Evolutionary conservation across 1,140 invertebrate species (phyloP), one percentile per base, ranked within the genome.

Genomic region (Lasaia peninsularis): DNA sequence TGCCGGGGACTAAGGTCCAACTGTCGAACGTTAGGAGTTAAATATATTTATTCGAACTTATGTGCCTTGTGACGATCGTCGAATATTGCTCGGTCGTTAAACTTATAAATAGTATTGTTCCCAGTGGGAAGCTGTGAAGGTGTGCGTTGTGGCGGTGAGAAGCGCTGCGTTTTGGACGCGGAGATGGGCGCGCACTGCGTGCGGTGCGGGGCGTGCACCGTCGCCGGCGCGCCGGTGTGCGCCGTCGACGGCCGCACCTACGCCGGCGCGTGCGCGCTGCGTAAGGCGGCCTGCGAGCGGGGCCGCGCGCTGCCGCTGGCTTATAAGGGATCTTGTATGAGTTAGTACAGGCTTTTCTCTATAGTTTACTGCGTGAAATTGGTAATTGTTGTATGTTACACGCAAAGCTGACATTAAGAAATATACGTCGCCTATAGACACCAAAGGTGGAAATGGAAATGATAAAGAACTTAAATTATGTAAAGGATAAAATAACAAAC

Each of bases 211-310:
- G 92, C 92, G 69, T 96, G 95, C 85, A 91, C 91, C 35, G 76
- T 86, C 56, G 89, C 90, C 35, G 89, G 91, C 59, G 80, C 92
- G 71, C 92, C 92, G 35, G 94, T 98, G 8, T 98, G 96, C 89
- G 97, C 96, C 1, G 93, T 93, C 33, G 96, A 98, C 89, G 96
- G 95, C 14, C 90, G 93, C 60, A 97, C 96, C 21, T 98, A 98
- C 89, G 92, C 92, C 58, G 96, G 95, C 80, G 91, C 94, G 59
- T 98, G 97, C 90, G 94, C 97, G 81, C 90, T 98, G 75, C 91
- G 94, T 71, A 92, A 94, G 65, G 94, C 94, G 55, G 94, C 97
- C 18, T 98, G 97, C 86, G 91, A 92, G 67, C 92, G 92, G 55
- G 95, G 96, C 53, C 93, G 93, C 67, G 94, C 95, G 58, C 94